Evolutionary conservation across 2,888 invertebrate species (phyloP).

Genomic region (Andrena fulva): DNA sequence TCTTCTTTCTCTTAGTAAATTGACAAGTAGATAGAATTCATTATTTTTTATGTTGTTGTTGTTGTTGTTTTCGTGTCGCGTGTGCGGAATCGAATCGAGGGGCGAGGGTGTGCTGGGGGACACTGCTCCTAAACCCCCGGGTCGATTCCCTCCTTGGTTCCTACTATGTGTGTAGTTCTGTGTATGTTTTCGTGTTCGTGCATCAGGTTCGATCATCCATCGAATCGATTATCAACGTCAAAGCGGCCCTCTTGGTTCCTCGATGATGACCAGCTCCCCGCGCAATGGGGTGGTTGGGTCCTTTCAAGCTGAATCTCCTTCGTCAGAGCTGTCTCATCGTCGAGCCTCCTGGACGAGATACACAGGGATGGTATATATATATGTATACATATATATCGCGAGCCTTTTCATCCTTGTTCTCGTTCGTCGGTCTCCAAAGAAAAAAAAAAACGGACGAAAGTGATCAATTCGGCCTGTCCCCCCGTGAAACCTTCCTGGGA

Average conservation of each 20-base stretch:
- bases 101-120: conserved; percentile 9
- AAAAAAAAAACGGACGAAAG: conserved; percentile 41
- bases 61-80: conserved; percentile 42
- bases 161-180: conserved; percentile 9
- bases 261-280: conserved; percentile 19
- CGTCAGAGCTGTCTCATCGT: neutral
- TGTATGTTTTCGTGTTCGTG: conserved; percentile 7
- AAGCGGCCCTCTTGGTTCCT: conserved; percentile 20
- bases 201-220: conserved; percentile 10
- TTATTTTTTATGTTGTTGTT: no score
- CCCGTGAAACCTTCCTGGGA: neutral
- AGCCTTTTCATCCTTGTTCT: conserved; percentile 14
- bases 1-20: conserved; percentile 75
- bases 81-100: conserved; percentile 35
- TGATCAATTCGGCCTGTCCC: conserved; percentile 34
- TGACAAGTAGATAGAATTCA: conserved; percentile 82
- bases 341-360: conserved; percentile 1
- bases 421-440: conserved; percentile 7
- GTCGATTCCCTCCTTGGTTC: conserved; percentile 26
- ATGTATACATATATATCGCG: neutral
- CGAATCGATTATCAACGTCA: conserved; percentile 20
- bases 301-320: neutral
- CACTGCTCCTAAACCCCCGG: neutral
- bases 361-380: no score
- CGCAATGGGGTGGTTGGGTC: neutral